A percentile compares a stretch with the other conserved stretches of the same genome.
Conservation (phyloP, 2,888 invertebrate genomes). For the Hypolimnas misippus region DNA sequence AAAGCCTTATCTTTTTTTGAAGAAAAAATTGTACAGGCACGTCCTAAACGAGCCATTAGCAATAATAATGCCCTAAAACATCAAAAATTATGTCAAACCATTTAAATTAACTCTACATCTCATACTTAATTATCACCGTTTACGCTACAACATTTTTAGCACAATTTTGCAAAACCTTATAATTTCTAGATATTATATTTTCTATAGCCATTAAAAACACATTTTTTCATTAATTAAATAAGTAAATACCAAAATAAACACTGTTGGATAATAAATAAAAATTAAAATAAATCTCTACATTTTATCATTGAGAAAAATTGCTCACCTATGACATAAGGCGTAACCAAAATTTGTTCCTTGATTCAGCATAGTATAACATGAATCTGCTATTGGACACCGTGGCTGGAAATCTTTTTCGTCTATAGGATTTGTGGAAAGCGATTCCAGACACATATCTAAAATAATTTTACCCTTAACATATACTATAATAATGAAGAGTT, state of each 20-base stretch:
- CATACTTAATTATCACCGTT: too few relatives aligned
- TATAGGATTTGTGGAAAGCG: conserved; percentile 45
- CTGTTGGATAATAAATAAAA: too few relatives aligned
- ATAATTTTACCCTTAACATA: conserved; percentile 16
- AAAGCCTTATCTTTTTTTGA: conserved; percentile 38
- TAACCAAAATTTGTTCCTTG: conserved; percentile 44
- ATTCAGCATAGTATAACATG: conserved; percentile 36
- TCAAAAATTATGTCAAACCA: too few relatives aligned
- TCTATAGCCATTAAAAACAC: too few relatives aligned
- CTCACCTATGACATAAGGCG: conserved; percentile 44
- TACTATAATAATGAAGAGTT: neutral
- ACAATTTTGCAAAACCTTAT: too few relatives aligned
- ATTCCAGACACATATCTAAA: conserved; percentile 52
- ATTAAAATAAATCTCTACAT: neutral
- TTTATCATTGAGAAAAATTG: neutral
- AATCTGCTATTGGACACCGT: conserved; percentile 15
- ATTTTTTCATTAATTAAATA: too few relatives aligned
- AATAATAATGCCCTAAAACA: conserved; percentile 43
- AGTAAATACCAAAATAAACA: too few relatives aligned
- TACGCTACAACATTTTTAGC: too few relatives aligned
- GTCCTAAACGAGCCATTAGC: conserved; percentile 41
- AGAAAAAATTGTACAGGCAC: conserved; percentile 45
- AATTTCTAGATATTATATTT: too few relatives aligned
- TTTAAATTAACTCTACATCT: too few relatives aligned
- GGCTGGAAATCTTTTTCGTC: conserved; percentile 15